phyloP scores from a whole-genome alignment of 92 coral and sea anemone species.

The Umimayanthus kanabou region DNA sequence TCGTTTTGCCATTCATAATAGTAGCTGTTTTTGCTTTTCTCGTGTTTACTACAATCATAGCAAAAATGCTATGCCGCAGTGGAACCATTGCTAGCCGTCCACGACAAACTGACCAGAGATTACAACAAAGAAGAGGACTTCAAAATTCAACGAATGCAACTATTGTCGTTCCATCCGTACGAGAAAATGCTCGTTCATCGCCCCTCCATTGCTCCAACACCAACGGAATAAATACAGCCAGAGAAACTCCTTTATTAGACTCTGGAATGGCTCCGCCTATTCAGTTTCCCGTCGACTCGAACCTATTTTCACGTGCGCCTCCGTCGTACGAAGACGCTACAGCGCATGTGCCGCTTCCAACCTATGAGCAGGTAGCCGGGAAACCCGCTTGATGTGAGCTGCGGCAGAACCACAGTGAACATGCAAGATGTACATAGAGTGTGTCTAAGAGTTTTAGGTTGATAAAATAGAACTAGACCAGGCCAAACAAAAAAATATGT shows the following conservation, averaged over 20 bases:
- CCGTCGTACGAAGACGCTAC: background rate
- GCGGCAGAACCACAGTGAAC: background rate
- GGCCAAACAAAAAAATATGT: too few relatives aligned
- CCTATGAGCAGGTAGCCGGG: background rate
- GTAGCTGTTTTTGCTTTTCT: background rate
- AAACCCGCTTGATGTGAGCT: background rate
- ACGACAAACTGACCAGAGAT: background rate
- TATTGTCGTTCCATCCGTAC: background rate
- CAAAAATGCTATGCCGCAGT: background rate
- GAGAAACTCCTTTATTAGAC: background rate
- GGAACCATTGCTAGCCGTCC: background rate
- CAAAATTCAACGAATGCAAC: background rate
- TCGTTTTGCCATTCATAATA: background rate
- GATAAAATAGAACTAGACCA: too few relatives aligned
- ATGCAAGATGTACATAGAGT: background rate
- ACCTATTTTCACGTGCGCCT: background rate
- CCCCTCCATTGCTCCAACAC: background rate
- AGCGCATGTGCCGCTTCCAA: background rate
- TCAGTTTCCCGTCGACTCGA: background rate
- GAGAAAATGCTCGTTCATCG: background rate
- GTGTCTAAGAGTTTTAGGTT: background rate
- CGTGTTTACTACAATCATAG: background rate
- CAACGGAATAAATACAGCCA: background rate
- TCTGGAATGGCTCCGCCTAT: background rate
- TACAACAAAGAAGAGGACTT: background rate